Evolutionary conservation across 1,140 invertebrate genomes (phyloP), one percentile per base, ranked within the genome.

Genomic region (Pararge aegeria): DNA sequence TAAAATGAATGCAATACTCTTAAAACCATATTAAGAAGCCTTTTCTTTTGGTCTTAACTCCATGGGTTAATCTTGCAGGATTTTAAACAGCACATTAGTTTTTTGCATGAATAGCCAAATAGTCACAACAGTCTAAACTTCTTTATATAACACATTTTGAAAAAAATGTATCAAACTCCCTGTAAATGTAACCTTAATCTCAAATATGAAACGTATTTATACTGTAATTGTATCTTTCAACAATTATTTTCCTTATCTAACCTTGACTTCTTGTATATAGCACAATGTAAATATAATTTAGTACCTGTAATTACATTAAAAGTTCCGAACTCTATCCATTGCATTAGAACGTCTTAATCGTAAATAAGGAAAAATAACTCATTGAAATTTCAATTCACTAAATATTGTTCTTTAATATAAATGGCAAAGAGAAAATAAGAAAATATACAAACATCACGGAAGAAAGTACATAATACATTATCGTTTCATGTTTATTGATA

Each of bases 251-350:
- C 4, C 21, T 20, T 24, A 19, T 38, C 10, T 19, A 46, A 20
- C 10, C 18, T 4, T 12, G 19, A 40, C 46, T 46, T 50, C 57
- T 38, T 65, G 63, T 65, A 65, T 29, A 65, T 65, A 61, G 46
- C 29, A 46, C 15, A 20, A 42, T 65, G 63, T 65, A 65, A 65
- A 65, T 65, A 65, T 56, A 62, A 38, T 50, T 56, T 62, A 62
- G 38, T 50, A 62, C 27, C 18, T 49, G 30, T 38, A 34, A 55
- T 54, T 56, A 49, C 34, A 49, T 46, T 3, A 42, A 55, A 27
- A 55, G 4, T 55, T 55, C 20, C 21, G 37, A 13, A 44, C 40
- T 38, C 13, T 46, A 30, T 27, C 40, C 18, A 52, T 59, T 34
- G 50, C 57, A 52, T 30, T 30, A 21, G 30, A 42, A 38, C 46